These are phyloP conservation scores for Sisor rabdophorus DNA, from an alignment of 2,113 vertebrate species.

Conservation along the genomic window DNA sequence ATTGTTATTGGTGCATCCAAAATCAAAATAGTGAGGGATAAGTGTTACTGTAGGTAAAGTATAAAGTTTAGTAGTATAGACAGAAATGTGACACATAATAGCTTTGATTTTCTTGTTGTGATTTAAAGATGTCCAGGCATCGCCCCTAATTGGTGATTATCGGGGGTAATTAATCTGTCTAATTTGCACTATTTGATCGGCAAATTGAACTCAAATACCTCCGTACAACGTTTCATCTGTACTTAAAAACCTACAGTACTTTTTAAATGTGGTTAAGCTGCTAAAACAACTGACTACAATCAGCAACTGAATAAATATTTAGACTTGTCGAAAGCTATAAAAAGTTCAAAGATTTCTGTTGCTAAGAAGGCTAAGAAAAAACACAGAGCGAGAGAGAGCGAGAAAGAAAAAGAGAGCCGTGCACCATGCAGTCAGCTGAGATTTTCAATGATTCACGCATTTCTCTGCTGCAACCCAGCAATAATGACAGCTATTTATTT, in stretches of 20 bases:
- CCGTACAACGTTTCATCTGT: neutral
- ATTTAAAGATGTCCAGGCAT: conserved; percentile 7
- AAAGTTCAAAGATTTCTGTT: conserved; percentile 7
- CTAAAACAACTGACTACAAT: neutral
- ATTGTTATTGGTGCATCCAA: no score
- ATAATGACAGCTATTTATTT: conserved; percentile 6
- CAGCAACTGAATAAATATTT: conserved; percentile 14
- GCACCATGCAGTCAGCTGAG: neutral
- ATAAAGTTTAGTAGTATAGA: neutral
- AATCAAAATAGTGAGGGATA: no score
- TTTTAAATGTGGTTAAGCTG: neutral
- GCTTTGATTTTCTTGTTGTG: neutral
- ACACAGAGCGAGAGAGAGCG: neutral
- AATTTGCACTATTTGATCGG: neutral
- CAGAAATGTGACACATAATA: neutral
- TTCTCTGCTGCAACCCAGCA: neutral
- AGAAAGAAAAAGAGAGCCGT: neutral
- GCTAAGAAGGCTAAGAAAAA: neutral
- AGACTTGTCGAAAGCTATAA: conserved; percentile 5
- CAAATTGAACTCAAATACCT: neutral
- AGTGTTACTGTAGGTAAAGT: neutral
- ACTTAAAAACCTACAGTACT: neutral
- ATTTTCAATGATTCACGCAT: conserved; percentile 1
- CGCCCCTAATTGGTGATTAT: neutral
- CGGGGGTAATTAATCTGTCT: neutral